phyloP scores from a whole-genome alignment of 2,888 invertebrate genomes.

The Tetranychus piercei region DNA sequence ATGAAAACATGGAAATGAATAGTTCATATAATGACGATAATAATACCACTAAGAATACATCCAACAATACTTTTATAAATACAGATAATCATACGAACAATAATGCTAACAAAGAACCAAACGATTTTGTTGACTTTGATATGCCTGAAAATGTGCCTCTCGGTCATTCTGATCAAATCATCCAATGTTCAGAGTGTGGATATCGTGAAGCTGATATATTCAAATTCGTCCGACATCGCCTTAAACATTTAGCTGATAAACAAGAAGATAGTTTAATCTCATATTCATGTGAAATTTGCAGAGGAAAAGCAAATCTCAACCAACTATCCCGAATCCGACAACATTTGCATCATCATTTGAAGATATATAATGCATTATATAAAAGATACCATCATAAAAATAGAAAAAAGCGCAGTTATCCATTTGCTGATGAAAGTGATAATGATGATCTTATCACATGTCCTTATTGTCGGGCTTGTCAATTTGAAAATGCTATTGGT shows the following conservation, averaged over 20 bases:
- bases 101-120: not conserved
- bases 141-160: slow-evolving; percentile 5
- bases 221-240: slow-evolving; percentile 17
- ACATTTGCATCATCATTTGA: slow-evolving; percentile 15
- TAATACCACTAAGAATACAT: not conserved
- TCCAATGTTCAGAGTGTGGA: slow-evolving; percentile 14
- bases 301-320: slow-evolving; percentile 5
- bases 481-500: slow-evolving; percentile 5
- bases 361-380: slow-evolving; percentile 10
- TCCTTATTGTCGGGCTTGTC: slow-evolving; percentile 16
- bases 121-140: not conserved
- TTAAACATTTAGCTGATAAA: slow-evolving; percentile 16
- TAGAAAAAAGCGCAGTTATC: not conserved
- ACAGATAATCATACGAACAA: not conserved
- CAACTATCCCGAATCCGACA: slow-evolving; percentile 16
- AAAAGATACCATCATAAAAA: slow-evolving; percentile 9
- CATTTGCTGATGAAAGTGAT: not conserved
- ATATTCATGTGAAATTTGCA: slow-evolving; percentile 15
- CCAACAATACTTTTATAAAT: not conserved
- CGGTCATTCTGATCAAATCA: not conserved
- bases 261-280: not conserved
- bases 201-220: slow-evolving; percentile 9
- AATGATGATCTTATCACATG: slow-evolving; percentile 9
- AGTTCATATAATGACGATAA: not conserved
- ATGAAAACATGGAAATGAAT: not conserved